A percentile compares a stretch with the other conserved stretches of the same genome.
These are phyloP conservation scores for Pasiphila rectangulata DNA, from an alignment of 2,888 invertebrate genomes.

Conservation along the genomic window DNA sequence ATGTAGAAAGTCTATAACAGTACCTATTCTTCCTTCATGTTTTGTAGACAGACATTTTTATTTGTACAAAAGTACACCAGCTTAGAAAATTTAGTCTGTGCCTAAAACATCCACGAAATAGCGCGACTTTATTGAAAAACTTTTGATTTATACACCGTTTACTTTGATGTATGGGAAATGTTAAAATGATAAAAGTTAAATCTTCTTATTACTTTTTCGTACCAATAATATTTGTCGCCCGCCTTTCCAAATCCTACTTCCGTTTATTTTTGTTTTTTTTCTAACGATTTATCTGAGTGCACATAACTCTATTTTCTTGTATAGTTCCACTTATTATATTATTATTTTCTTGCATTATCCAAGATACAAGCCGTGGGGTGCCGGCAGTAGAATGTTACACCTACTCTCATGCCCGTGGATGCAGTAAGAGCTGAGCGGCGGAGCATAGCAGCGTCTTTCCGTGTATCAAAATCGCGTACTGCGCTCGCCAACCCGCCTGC, in stretches of 20 bases:
- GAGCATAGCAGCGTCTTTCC: too few relatives aligned
- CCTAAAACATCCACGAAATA: slow-evolving; percentile 19
- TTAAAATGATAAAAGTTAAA: slow-evolving; percentile 36
- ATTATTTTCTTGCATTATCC: too few relatives aligned
- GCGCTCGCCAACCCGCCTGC: too few relatives aligned
- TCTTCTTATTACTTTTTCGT: slow-evolving; percentile 19
- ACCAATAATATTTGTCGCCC: slow-evolving; percentile 8
- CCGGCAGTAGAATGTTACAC: too few relatives aligned
- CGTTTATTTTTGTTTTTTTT: slow-evolving; percentile 10
- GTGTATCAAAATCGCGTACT: too few relatives aligned
- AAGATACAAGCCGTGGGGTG: too few relatives aligned
- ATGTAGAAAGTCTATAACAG: too few relatives aligned
- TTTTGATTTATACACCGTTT: slow-evolving; percentile 33
- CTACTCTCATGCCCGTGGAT: too few relatives aligned
- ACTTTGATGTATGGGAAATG: slow-evolving; percentile 33
- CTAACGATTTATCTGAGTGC: not conserved
- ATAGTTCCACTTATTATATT: too few relatives aligned
- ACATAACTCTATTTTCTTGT: too few relatives aligned
- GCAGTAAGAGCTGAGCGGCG: too few relatives aligned
- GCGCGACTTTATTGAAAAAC: slow-evolving; percentile 34
- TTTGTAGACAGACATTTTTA: not conserved
- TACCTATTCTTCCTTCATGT: not conserved
- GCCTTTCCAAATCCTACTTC: slow-evolving; percentile 3
- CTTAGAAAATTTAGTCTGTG: slow-evolving; percentile 1
- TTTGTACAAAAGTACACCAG: not conserved